Evolutionary conservation across 1,140 invertebrate species (phyloP), one percentile per base, ranked within the genome.

Genomic region (Achroia grisella): DNA sequence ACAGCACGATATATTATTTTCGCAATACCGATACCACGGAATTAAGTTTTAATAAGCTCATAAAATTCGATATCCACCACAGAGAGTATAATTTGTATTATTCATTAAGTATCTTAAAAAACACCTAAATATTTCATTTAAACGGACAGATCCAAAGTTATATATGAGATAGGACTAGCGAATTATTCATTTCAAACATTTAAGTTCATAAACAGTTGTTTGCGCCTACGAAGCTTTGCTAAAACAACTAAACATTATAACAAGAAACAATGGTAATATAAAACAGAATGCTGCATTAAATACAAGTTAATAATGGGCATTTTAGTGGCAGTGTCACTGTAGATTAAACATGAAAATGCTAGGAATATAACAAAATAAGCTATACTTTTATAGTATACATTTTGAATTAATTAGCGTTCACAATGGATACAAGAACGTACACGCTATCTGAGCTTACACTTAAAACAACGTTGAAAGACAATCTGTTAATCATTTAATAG

Each of bases 41-140:
- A 71, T 80, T 76, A 78, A 75, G 67, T 76, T 74, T 70, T 78
- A 73, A 78, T 83, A 83, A 81, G 77, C 77, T 81, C 77, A 75
- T 81, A 76, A 78, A 81, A 81, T 81, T 81, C 77, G 74, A 72
- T 81, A 74, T 71, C 66, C 64, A 77, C 73, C 75, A 80, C 73
- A 77, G 71, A 77, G 56, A 77, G 67, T 75, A 70, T 71, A 71
- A 66, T 72, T 74, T 79, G 64, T 79, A 69, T 64, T 58, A 48
- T 46, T 51, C 34, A 58, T 62, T 56, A 57, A 67, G 62, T 64
- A 66, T 58, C 48, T 70, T 70, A 70, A 75, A n/a, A n/a, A 71
- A 79, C 68, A 71, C 52, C 58, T 68, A 71, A 51, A 50, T 48
- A 34, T 52, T 64, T 54, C 41, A 42, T 50, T 54, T 58, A 63